Evolutionary conservation across 1,140 invertebrate species (phyloP).

Genomic region (Apis mellifera): Amel_HAv3.1 CM009941.2:10149501-10150000

Average conservation of each 20-base stretch:
- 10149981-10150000: not conserved
- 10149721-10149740: not conserved
- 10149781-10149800: constrained; percentile 44
- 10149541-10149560: not conserved
- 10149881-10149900: no score
- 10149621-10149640: not conserved
- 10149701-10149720: not conserved
- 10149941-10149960: not conserved
- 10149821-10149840: constrained; percentile 59
- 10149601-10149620: not conserved
- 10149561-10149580: not conserved
- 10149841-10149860: constrained; percentile 57
- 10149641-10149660: no score
- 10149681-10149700: not conserved
- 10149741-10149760: constrained; percentile 24
- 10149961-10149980: not conserved
- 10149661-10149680: not conserved
- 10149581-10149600: not conserved
- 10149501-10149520: no score
- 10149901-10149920: not conserved
- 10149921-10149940: constrained; percentile 62
- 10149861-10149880: not conserved
- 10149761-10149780: constrained; percentile 18
- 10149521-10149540: no score
- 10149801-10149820: constrained; percentile 56